Base-by-base conservation (phyloP, 2,888 invertebrate species). In the Scaptomyza caliginosa region DNA sequence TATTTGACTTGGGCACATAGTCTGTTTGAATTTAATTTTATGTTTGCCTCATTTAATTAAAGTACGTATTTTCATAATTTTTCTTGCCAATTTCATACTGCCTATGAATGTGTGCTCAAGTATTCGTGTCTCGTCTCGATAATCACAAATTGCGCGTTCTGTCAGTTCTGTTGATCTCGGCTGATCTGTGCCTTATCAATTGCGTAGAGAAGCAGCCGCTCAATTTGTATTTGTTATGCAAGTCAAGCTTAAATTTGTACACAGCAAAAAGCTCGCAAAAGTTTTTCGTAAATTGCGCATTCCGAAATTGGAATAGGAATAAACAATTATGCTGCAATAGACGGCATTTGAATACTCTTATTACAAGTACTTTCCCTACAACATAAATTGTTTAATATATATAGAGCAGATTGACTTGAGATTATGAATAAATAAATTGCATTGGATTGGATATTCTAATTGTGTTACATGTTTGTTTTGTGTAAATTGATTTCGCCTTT, bases 161-260 rank as follows among this genome's bases (percentile, higher is more conserved):
- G 38, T 23, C 28, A 21, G 40, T 59, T 43, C 19, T 46, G 40
- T 28, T 77, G 77, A 76, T 78, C 73, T 70, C 24, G 21, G 55
- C 36, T 83, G 78, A 83, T 74, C 77, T 34, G n/a, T 57, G 59
- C 28, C 36, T 67, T 71, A 72, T 72, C 72, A 65, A 54, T 36
- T 39, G 16, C 36, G 17, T 21, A 52, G 26, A 40, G 19, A 34
- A 40, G 10, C 59, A 49, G 54, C 65, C 8, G 42, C 68, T 75
- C 66, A 76, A 78, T 78, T 82, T 79, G 67, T 60, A 70, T 80
- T 74, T 67, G 52, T 83, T 83, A 78, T 78, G 83, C 83, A 78
- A 76, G 64, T 57, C 60, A 26, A 57, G 74, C 45, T 66, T 49
- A 56, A 73, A 70, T 77, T 77, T 70, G 77, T 69, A 70, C 64